These are phyloP conservation scores for Arnoldichthys spilopterus DNA, from an alignment of 2,797 vertebrate species.

Conservation along the genomic window DNA sequence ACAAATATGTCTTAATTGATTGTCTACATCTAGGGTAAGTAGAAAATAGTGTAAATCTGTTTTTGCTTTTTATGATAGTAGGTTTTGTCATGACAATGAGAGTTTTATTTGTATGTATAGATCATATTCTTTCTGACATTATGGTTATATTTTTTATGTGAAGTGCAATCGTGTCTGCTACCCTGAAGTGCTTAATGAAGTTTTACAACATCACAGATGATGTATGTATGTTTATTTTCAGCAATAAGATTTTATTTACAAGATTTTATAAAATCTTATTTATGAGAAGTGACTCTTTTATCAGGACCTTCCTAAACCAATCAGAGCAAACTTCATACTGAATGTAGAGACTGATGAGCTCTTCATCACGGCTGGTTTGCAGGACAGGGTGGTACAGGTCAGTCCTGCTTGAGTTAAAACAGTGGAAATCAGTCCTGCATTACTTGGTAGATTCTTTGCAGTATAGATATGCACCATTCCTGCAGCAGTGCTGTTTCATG, in stretches of 20 bases:
- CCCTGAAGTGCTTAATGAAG: conserved; percentile 83
- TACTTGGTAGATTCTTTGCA: neutral
- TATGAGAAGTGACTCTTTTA: neutral
- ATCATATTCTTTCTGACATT: neutral
- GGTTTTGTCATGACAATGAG: too few relatives aligned
- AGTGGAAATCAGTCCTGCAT: neutral
- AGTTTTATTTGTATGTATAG: neutral
- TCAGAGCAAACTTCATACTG: conserved; percentile 83
- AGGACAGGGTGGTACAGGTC: conserved; percentile 86
- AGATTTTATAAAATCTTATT: neutral
- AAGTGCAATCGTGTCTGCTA: conserved; percentile 85
- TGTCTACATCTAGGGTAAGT: too few relatives aligned
- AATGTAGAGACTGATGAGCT: conserved; percentile 85
- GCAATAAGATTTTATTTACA: neutral
- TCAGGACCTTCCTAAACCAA: conserved; percentile 82
- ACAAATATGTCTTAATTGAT: too few relatives aligned
- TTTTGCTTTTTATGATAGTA: too few relatives aligned
- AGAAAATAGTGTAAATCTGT: too few relatives aligned
- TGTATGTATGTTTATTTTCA: conserved; percentile 59
- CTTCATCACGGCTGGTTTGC: conserved; percentile 84
- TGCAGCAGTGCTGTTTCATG: neutral
- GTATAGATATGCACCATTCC: neutral
- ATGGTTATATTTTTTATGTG: conserved; percentile 14
- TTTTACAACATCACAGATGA: conserved; percentile 85
- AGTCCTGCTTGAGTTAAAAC: conserved; percentile 20